Conservation (phyloP, 37 sponge, comb jelly and placozoan genomes). For the Cliona cf. orientalis region DNA sequence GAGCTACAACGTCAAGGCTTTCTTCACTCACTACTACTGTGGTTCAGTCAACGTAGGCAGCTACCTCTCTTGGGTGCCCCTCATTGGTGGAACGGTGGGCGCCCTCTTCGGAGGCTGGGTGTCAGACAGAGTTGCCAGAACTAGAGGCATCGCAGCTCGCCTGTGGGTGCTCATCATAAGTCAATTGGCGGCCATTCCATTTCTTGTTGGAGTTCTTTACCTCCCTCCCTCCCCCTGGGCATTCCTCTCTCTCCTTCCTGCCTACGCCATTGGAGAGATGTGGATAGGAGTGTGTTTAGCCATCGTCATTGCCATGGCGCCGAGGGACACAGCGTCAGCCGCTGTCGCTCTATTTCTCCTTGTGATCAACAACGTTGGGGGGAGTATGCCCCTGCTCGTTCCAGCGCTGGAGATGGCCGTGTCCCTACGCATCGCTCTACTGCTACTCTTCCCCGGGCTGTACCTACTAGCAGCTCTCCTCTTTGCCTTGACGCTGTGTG, state of each 20-base stretch:
- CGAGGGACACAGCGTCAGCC: slow-evolving; percentile 37
- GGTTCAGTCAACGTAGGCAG: slow-evolving; percentile 30
- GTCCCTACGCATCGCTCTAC: slow-evolving; percentile 46
- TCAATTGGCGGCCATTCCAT: slow-evolving; percentile 74
- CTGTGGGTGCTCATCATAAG: slow-evolving; percentile 80
- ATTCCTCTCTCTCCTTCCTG: slow-evolving; percentile 71
- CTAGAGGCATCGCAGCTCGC: slow-evolving; percentile 31
- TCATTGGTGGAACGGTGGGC: slow-evolving; percentile 78
- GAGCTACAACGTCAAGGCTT: slow-evolving; percentile 82
- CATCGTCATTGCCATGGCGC: slow-evolving; percentile 73
- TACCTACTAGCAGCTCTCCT: slow-evolving; percentile 59
- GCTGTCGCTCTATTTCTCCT: slow-evolving; percentile 76
- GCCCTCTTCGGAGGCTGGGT: slow-evolving; percentile 77
- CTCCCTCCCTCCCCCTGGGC: slow-evolving; percentile 72
- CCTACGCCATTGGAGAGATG: slow-evolving; percentile 82
- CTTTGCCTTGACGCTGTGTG: slow-evolving; percentile 14
- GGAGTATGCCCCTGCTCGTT: slow-evolving; percentile 48
- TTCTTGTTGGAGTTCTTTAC: slow-evolving; percentile 67
- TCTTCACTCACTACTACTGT: slow-evolving; percentile 48
- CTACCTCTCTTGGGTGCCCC: slow-evolving; percentile 84
- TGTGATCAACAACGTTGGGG: slow-evolving; percentile 76
- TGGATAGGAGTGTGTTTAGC: slow-evolving; percentile 88
- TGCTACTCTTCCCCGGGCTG: slow-evolving; percentile 66
- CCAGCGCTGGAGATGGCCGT: slow-evolving; percentile 21
- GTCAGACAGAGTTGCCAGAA: slow-evolving; percentile 56